A percentile compares a stretch with the other conserved stretches of the same genome.
Conservation (phyloP, 2,888 invertebrate species). For the Nymphalis polychloros region DNA sequence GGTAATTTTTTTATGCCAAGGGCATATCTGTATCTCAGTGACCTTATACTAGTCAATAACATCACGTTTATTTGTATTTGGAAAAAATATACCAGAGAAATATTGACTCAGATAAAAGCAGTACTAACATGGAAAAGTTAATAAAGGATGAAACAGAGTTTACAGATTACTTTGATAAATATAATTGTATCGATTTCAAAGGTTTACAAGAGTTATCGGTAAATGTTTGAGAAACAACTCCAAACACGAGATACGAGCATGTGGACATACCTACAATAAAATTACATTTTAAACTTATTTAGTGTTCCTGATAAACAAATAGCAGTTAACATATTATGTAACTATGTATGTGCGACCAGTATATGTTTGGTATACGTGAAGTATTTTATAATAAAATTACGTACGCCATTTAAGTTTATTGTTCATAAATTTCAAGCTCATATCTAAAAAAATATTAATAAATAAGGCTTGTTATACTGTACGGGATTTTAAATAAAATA, state of each 20-base stretch:
- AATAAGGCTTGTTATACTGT: no score
- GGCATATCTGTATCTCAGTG: neutral
- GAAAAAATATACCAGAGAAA: slow-evolving; percentile 36
- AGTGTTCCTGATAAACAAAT: neutral
- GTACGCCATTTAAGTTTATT: no score
- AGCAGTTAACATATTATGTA: neutral
- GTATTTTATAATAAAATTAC: no score
- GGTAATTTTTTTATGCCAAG: neutral
- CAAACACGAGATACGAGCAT: slow-evolving; percentile 1
- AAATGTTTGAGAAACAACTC: slow-evolving; percentile 5
- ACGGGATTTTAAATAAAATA: no score
- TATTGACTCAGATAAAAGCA: slow-evolving; percentile 47
- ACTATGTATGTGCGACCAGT: no score
- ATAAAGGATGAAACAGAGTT: neutral
- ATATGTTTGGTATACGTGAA: no score
- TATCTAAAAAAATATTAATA: no score
- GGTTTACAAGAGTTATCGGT: slow-evolving; percentile 11
- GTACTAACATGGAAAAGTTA: slow-evolving; percentile 37
- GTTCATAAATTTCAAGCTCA: no score
- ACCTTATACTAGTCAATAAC: no score
- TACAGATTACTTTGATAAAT: slow-evolving; percentile 4
- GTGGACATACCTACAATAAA: neutral
- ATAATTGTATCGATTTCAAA: slow-evolving; percentile 12
- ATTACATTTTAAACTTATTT: neutral
- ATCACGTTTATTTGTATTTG: slow-evolving; percentile 21